These are phyloP conservation scores for Leucoraja ocellata DNA, from an alignment of 2,797 vertebrate genomes.

Conservation along the genomic window DNA sequence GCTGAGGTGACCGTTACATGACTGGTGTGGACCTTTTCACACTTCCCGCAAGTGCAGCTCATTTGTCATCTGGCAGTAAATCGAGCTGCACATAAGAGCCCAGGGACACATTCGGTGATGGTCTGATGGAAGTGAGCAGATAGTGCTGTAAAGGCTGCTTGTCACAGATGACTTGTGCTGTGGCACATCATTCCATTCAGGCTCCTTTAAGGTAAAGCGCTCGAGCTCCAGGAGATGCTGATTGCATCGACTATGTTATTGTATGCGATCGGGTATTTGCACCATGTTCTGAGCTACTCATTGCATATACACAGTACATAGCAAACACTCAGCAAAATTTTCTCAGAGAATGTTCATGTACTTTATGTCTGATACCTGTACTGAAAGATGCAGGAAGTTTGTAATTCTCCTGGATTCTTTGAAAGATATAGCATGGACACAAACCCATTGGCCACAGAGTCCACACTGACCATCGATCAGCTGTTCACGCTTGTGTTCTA, in stretches of 20 bases:
- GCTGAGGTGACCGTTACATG: slow-evolving; percentile 81
- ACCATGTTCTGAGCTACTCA: neutral
- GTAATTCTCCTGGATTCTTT: too few relatives aligned
- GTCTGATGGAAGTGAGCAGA: slow-evolving; percentile 59
- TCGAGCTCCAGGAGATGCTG: slow-evolving; percentile 54
- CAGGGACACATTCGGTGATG: slow-evolving; percentile 66
- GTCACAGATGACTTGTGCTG: slow-evolving; percentile 52
- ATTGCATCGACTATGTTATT: slow-evolving; percentile 33
- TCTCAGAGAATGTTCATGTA: neutral
- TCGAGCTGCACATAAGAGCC: slow-evolving; percentile 81
- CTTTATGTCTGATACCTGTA: neutral
- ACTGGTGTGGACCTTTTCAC: slow-evolving; percentile 57
- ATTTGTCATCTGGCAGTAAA: slow-evolving; percentile 84
- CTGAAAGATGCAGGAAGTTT: neutral
- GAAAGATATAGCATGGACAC: too few relatives aligned
- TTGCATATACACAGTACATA: neutral
- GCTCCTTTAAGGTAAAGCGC: slow-evolving; percentile 62
- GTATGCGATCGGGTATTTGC: neutral
- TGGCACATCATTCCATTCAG: slow-evolving; percentile 63
- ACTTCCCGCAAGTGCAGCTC: slow-evolving; percentile 64
- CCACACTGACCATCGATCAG: too few relatives aligned
- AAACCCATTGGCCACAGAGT: too few relatives aligned
- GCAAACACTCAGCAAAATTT: neutral
- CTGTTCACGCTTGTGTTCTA: too few relatives aligned
- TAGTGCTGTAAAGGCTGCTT: slow-evolving; percentile 64